Evolutionary conservation across 2,888 invertebrate genomes (phyloP).

Genomic region (Aphodius granarius): DNA sequence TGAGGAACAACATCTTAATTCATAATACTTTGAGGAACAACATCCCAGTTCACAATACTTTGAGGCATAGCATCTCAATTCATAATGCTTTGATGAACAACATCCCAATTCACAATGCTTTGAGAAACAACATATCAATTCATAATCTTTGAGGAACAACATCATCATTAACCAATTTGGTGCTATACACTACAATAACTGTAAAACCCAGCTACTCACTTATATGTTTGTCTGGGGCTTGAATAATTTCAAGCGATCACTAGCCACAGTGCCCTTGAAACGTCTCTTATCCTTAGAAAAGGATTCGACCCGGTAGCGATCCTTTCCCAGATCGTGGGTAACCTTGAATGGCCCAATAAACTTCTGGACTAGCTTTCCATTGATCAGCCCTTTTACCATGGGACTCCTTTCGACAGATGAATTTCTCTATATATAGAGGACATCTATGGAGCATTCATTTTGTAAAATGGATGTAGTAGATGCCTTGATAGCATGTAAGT

Average conservation of each 20-base stretch:
- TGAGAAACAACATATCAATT: background rate
- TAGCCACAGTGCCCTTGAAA: constrained; percentile 27
- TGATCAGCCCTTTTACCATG: constrained; percentile 25
- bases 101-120: no score
- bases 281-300: constrained; percentile 27
- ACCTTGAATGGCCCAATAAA: constrained; percentile 27
- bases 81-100: background rate
- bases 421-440: no score
- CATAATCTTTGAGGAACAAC: background rate
- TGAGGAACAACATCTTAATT: background rate
- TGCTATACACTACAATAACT: background rate
- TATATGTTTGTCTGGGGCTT: background rate
- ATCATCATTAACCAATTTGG: no score
- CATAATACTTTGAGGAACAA: background rate
- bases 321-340: constrained; percentile 21
- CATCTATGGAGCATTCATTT: no score
- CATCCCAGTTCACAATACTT: no score
- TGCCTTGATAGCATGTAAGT: no score
- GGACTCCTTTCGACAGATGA: constrained; percentile 24
- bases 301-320: constrained; percentile 25
- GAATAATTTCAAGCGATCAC: constrained; percentile 17
- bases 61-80: background rate
- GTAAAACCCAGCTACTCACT: background rate
- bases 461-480: no score
- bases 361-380: constrained; percentile 28